Percentiles rank a stretch among this genome's conserved stretches.
Conservation (phyloP, 1,140 invertebrate species). For the Bemisia tabaci region DNA sequence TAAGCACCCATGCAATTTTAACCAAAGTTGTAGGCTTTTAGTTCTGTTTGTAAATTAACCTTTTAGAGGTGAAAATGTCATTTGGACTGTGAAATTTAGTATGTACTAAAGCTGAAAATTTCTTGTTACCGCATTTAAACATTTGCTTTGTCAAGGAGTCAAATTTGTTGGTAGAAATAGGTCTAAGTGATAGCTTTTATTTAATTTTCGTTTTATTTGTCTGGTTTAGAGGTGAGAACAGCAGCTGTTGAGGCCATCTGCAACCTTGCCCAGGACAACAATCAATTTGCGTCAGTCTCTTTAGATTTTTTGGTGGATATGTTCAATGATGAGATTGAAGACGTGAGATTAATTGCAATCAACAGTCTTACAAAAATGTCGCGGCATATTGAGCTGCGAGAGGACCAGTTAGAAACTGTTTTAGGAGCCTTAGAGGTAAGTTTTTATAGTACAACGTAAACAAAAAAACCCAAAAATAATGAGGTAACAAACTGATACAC, state of each 20-base stretch:
- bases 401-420: conserved; percentile 95
- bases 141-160: no score
- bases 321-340: conserved; percentile 99
- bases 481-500: no score
- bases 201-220: conserved; percentile 8
- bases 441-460: conserved; percentile 16
- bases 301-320: conserved; percentile 97
- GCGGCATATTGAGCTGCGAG: conserved; percentile 70
- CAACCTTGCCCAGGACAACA: conserved; percentile 67
- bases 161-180: no score
- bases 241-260: conserved; percentile 90
- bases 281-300: conserved; percentile 70
- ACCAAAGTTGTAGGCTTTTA: no score
- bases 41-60: no score
- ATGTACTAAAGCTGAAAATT: no score
- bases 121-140: no score
- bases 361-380: conserved; percentile 82
- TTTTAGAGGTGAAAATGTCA: no score
- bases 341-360: conserved; percentile 84
- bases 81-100: no score
- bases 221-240: conserved; percentile 79
- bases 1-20: no score
- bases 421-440: conserved; percentile 41
- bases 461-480: no score
- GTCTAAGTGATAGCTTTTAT: no score